Base-by-base conservation (phyloP, 2,888 invertebrate species). In the Arrhopalites spinosus region DNA sequence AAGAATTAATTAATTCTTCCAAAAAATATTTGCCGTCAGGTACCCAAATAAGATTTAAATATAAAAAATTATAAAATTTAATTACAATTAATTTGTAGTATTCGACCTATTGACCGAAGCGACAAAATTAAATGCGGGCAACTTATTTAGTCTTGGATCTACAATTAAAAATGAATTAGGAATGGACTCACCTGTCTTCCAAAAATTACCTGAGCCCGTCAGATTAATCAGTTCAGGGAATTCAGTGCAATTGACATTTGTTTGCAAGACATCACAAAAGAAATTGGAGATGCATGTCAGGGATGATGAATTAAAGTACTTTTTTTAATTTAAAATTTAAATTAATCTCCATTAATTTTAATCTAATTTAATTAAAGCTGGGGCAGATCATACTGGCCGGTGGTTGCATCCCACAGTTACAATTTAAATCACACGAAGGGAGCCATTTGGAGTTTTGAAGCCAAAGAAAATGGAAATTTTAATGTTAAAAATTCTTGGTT, bases 361-460 rank as follows among this genome's bases (percentile, higher is more conserved):
- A 8, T 50, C 15, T 13, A 50, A 15, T 15, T 8, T 5, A n/a
- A 50, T 50, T 8, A 50, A 45, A 73, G 30, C 20, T 53, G 50
- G 25, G 45, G 47, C 50, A 45, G 73, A 20, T 59, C 59, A 47
- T 66, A 66, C 23, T 73, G 66, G 73, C 73, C 73, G 15, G 64
- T 66, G 2, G 50, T 66, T 11, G 66, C 66, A 8, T 47, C 73
- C 1, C 30, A 17, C 1, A 30, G 43, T 1, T 64, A 50, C 45
- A 63, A 64, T 15, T 27, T 72, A 11, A 72, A 72, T 27, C 64
- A 73, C 25, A 73, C 73, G 2, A 64, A 73, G 50, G 66, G 73
- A 23, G 47, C 66, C 1, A 25, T 73, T 11, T 73, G 73, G 73
- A 73, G 47, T 0, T 73, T 73, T 53, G 73, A 73, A 23, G 11